These are phyloP conservation scores for Drosophila histrio DNA, from an alignment of 2,888 invertebrate species.

Conservation along the genomic window DNA sequence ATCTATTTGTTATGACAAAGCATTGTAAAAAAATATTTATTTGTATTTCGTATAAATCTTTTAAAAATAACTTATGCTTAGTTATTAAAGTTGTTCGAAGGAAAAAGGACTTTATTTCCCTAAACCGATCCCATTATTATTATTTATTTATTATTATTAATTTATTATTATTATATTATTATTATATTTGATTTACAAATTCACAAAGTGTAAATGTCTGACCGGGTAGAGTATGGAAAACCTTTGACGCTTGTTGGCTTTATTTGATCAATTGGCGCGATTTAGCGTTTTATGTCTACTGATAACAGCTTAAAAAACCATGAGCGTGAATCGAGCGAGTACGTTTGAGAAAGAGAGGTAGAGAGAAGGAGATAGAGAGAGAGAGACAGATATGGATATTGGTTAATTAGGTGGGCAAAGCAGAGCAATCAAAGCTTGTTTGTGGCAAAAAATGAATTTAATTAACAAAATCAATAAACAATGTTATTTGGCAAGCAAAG, in stretches of 20 bases:
- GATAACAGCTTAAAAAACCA: slow-evolving; percentile 31
- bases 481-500: slow-evolving; percentile 35
- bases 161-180: too few species aligned
- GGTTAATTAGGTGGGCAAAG: slow-evolving; percentile 50
- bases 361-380: neutral
- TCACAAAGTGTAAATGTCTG: neutral
- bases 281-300: slow-evolving; percentile 42
- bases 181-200: neutral
- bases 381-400: slow-evolving; percentile 2
- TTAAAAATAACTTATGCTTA: too few species aligned
- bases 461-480: slow-evolving; percentile 70
- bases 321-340: neutral
- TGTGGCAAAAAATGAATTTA: slow-evolving; percentile 54
- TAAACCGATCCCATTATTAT: too few species aligned
- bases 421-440: slow-evolving; percentile 41
- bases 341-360: neutral
- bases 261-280: slow-evolving; percentile 59
- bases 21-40: too few species aligned
- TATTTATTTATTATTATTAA: too few species aligned
- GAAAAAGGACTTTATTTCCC: too few species aligned
- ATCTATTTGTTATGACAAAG: too few species aligned
- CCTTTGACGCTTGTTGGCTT: slow-evolving; percentile 13
- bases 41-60: too few species aligned
- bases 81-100: too few species aligned
- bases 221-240: neutral